Base-by-base conservation (phyloP, 2,113 vertebrate genomes). In the Urocynchramus pylzowi region DNA sequence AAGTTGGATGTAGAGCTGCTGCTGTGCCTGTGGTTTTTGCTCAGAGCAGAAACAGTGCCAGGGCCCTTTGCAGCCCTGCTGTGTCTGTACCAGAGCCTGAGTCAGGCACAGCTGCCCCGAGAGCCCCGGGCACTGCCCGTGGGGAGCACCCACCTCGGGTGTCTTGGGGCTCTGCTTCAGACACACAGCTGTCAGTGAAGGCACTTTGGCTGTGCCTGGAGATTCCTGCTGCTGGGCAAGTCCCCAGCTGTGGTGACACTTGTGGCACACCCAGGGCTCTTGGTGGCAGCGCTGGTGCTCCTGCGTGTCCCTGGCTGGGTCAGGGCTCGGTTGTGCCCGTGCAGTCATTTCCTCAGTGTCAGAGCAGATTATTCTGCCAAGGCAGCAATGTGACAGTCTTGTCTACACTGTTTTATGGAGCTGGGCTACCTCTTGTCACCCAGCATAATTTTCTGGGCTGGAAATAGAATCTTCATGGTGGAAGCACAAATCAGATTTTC, bases 401-500 rank as follows among this genome's bases (percentile, higher is more conserved):
- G 63, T 89, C 93, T 89, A 37, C 37, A 13, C 71, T 80, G 63
- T 67, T 97, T 94, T 96, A 90, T 2, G 1, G 92, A 69, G 42
- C 56, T 42, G 30, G 86, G n/a, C 77, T 96, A 26, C 83, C 41
- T 91, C 37, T 69, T 81, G 61, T 92, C 70, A 88, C 57, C 92
- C 77, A 87, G 61, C 27, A 47, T 67, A 82, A 91, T 94, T 94
- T 91, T 65, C 75, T 61, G 60, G 63, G 61, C 50, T 73, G 57
- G 63, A 80, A 96, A 91, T 61, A 85, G 82, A 86, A 84, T 56
- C 18, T 68, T 94, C 92, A 84, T 78, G 56, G 71, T 31, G 76
- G 70, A 96, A 96, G n/a, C 50, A 71, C 41, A 92, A 94, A 93
- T 93, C 42, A 52, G 37, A 80, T 90, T 94, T 97, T 94, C 49